Conservation (phyloP, 2,113 vertebrate species). For the Poicephalus meyeri region DNA sequence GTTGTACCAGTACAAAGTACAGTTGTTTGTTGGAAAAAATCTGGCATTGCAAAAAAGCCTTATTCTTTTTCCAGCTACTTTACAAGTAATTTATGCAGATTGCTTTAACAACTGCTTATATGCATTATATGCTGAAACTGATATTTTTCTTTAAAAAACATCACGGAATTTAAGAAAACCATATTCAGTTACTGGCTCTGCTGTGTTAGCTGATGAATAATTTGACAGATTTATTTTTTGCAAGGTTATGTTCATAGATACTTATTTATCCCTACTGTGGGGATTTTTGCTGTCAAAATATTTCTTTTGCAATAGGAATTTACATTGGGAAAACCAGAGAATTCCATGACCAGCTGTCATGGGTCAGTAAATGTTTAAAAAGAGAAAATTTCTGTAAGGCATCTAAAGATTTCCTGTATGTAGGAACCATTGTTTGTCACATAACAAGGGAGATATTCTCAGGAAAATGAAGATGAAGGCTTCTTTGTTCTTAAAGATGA, state of each 20-base stretch:
- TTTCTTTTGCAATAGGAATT: neutral
- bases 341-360: neutral
- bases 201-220: neutral
- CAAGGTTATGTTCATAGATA: neutral
- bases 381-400: neutral
- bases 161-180: neutral
- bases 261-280: neutral
- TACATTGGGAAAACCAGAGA: neutral
- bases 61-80: neutral
- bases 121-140: neutral
- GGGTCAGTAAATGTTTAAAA: neutral
- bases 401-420: neutral
- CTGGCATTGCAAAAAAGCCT: neutral
- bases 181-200: neutral
- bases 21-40: neutral
- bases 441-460: neutral
- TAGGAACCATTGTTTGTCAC: neutral
- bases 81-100: neutral
- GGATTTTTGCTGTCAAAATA: neutral
- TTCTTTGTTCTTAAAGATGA: neutral
- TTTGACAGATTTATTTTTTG: neutral
- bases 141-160: constrained; percentile 3
- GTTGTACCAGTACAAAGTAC: neutral
- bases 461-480: neutral
- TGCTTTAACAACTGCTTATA: neutral